These are phyloP conservation scores for Drosophila erecta DNA, from an alignment of 1,140 invertebrate genomes.

Conservation along the genomic window DNA sequence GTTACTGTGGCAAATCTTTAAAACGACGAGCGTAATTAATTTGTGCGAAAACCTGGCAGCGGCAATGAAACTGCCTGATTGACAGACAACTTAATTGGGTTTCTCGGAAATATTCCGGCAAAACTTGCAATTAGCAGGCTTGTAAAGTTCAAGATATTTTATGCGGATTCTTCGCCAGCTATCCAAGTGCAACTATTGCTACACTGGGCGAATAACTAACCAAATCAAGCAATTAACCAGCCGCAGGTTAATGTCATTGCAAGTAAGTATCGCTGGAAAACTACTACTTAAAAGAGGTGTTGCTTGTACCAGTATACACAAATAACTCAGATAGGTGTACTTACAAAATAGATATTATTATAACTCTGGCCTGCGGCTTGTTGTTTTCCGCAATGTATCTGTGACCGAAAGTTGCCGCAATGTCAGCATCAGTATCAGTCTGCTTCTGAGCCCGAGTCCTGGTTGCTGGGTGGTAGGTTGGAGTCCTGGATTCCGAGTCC, in stretches of 20 bases:
- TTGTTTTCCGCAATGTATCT: conserved; percentile 52
- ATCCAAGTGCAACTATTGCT: conserved; percentile 33
- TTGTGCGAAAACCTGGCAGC: conserved; percentile 34
- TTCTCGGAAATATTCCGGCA: conserved; percentile 51
- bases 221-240: no score
- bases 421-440: conserved; percentile 53
- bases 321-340: no score
- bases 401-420: conserved; percentile 61
- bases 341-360: no score
- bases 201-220: not conserved
- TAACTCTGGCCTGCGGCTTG: not conserved
- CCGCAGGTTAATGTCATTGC: no score
- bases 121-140: conserved; percentile 72
- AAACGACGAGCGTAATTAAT: conserved; percentile 64
- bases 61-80: conserved; percentile 53
- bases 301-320: no score
- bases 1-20: conserved; percentile 14
- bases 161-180: conserved; percentile 6
- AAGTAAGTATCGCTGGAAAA: no score
- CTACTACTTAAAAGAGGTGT: not conserved
- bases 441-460: conserved; percentile 19
- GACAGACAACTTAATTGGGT: conserved; percentile 84
- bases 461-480: not conserved
- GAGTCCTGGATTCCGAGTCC: not conserved
- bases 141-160: conserved; percentile 35